Evolutionary conservation across 2,797 vertebrate genomes (phyloP).

Genomic region (Peromyscus attwateri): DNA sequence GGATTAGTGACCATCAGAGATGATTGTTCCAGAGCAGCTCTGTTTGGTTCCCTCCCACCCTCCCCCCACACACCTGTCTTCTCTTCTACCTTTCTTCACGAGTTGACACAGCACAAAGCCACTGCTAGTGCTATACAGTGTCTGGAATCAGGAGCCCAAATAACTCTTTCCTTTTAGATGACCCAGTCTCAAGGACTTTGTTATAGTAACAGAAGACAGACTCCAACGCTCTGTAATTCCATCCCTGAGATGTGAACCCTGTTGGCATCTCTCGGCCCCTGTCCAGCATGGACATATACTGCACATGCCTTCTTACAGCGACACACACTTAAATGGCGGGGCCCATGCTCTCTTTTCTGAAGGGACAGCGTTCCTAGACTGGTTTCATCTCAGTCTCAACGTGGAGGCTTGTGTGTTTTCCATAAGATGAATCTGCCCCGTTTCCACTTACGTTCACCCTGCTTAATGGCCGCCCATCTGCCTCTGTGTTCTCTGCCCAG

Average conservation of each 20-base stretch:
- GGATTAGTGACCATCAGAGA: too few species aligned
- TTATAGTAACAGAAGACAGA: not conserved
- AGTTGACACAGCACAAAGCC: not conserved
- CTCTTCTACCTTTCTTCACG: not conserved
- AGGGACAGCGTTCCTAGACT: too few species aligned
- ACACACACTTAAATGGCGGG: accelerated
- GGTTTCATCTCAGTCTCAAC: not conserved
- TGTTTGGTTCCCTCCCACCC: not conserved
- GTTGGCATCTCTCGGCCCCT: not conserved
- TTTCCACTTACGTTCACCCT: accelerated
- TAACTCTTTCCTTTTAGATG: not conserved
- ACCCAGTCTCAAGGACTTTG: not conserved
- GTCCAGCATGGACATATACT: not conserved
- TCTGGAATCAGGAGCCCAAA: not conserved
- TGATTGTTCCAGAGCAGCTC: not conserved
- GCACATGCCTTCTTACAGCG: accelerated
- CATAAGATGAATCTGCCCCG: accelerated
- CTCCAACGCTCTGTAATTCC: not conserved
- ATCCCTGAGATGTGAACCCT: accelerated
- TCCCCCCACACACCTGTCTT: not conserved
- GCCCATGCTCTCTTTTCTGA: not conserved
- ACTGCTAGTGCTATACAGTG: not conserved
- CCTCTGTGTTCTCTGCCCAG: not conserved
- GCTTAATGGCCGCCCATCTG: not conserved
- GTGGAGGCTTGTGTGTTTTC: not conserved